Conservation (phyloP, 2,113 vertebrate genomes). For the Tonatia bakeri region DNA sequence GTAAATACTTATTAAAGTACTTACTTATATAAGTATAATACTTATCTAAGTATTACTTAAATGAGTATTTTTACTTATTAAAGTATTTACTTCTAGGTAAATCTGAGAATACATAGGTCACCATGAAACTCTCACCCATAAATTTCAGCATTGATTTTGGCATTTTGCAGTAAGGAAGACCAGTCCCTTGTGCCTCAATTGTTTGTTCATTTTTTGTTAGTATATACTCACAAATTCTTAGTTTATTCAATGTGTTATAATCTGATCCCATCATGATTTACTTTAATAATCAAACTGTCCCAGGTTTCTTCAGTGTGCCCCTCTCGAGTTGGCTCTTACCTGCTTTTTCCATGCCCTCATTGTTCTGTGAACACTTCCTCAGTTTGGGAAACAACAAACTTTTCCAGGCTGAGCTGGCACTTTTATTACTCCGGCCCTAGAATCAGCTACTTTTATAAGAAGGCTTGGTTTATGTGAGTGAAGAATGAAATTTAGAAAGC, state of each 20-base stretch:
- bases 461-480: neutral
- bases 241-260: neutral
- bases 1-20: neutral
- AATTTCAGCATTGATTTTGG: neutral
- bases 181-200: neutral
- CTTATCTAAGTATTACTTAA: too few species aligned
- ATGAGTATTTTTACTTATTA: too few species aligned
- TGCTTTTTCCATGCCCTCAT: neutral
- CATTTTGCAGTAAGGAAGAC: neutral
- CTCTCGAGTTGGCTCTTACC: neutral
- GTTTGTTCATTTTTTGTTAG: neutral
- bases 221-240: neutral
- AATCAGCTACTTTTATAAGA: neutral
- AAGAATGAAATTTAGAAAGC: neutral
- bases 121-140: neutral
- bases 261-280: neutral
- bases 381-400: neutral
- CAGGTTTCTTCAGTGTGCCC: neutral
- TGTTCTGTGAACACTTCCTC: neutral
- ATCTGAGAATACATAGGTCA: neutral
- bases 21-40: too few species aligned
- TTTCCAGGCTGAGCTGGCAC: neutral
- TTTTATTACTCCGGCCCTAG: rapidly evolving
- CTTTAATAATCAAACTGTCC: neutral
- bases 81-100: too few species aligned